Evolutionary conservation across 1,140 invertebrate genomes (phyloP), one percentile per base, ranked within the genome.

Genomic region (Planococcus citri): DNA sequence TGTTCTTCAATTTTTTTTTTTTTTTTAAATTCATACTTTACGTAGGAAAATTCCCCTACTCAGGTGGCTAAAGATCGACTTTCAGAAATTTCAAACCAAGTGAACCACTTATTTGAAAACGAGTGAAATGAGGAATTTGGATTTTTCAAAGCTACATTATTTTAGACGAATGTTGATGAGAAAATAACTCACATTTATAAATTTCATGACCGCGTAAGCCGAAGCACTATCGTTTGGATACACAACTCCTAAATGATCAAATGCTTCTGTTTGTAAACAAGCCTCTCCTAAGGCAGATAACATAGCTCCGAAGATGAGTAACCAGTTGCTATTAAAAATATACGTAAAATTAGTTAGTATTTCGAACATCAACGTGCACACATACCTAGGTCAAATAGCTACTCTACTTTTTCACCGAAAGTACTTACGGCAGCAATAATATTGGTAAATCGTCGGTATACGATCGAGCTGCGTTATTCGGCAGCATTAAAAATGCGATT

Each of bases 161-260:
- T n/a, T n/a, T n/a, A n/a, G n/a, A n/a, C n/a, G n/a, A n/a, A n/a
- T n/a, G n/a, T n/a, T n/a, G n/a, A n/a, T n/a, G n/a, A n/a, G n/a
- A n/a, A n/a, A 33, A 33, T 33, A 3, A 68, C 67, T 2, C 10
- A 69, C 68, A 8, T 37, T 1, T 21, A 69, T 8, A 69, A 69
- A 41, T 51, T 69, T 69, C 21, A 69, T 51, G 2, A 69, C 37
- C 12, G 33, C 37, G 20, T 51, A 69, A 10, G 68, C 68, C 1
- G 68, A 33, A 22, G 68, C 68, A 24, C 68, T 69, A 51, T 69
- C 38, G 14, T 69, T 51, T 3, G 68, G 68, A n/a, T 69, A 69
- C 24, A 69, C 3, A n/a, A n/a, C 9, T 1, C 68, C 68, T 1
- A 69, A 12, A n/a, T 8, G 4, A 51, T 37, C 25, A 37, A 51